Percentiles rank a stretch among this genome's conserved stretches.
phyloP scores from a whole-genome alignment of 2,888 invertebrate species.

The Anoncus sp. region DNA sequence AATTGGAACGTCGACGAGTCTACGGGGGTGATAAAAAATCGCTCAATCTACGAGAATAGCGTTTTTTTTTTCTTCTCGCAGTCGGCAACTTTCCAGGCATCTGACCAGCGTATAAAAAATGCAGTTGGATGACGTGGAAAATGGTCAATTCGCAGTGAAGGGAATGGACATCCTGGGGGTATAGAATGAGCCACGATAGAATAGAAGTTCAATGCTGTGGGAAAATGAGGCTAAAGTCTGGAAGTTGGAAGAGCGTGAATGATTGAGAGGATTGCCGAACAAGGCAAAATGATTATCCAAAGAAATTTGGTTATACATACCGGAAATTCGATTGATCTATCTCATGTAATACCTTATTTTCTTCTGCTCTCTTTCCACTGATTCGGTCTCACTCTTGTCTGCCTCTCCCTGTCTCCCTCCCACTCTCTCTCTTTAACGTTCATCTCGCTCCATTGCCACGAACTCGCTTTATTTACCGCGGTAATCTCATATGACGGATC shows the following conservation, averaged over 20 bases:
- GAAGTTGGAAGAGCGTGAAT: constrained; percentile 76
- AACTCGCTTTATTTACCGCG: constrained; percentile 78
- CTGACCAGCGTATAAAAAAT: constrained; percentile 64
- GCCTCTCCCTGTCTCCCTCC: too few species aligned
- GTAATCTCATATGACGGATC: constrained; percentile 82
- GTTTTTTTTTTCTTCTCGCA: constrained; percentile 54
- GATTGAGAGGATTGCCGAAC: constrained; percentile 75
- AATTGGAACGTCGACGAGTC: constrained; percentile 66
- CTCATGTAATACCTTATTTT: constrained; percentile 61
- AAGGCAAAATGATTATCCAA: constrained; percentile 72
- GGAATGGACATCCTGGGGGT: constrained; percentile 69
- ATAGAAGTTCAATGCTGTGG: constrained; percentile 68
- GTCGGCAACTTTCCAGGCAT: constrained; percentile 34
- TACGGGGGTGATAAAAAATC: constrained; percentile 54
- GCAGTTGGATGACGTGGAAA: constrained; percentile 52
- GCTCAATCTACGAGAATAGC: constrained; percentile 59
- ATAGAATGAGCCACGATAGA: constrained; percentile 67
- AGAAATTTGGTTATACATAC: constrained; percentile 78
- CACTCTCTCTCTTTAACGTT: constrained; percentile 1
- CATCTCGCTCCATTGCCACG: constrained; percentile 34
- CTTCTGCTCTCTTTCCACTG: constrained; percentile 39
- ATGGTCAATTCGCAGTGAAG: constrained; percentile 63
- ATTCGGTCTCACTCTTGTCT: constrained; percentile 46
- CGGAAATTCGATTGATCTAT: constrained; percentile 57
- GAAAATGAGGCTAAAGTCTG: constrained; percentile 42